These are phyloP conservation scores for Drosophila chauvacae DNA, from an alignment of 1,140 invertebrate species.

Conservation along the genomic window DNA sequence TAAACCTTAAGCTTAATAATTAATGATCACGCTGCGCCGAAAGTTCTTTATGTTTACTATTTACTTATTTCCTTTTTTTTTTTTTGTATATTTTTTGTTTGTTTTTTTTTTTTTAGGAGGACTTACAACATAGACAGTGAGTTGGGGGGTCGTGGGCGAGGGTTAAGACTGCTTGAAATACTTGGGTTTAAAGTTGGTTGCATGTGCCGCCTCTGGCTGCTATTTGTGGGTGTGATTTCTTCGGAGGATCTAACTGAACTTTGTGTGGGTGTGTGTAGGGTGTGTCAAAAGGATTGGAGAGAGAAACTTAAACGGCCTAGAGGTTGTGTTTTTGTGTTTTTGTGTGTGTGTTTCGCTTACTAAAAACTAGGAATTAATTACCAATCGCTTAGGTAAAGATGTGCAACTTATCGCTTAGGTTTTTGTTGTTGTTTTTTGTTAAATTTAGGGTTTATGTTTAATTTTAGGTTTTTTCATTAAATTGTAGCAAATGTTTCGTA, in stretches of 20 bases:
- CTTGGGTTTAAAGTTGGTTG: slow-evolving; percentile 2
- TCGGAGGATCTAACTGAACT: slow-evolving; percentile 33
- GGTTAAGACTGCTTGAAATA: slow-evolving; percentile 32
- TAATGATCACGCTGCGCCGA: slow-evolving; percentile 81
- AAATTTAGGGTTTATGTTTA: slow-evolving; percentile 57
- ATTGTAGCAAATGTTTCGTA: slow-evolving; percentile 67
- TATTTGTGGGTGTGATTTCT: slow-evolving; percentile 24
- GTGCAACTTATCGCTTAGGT: slow-evolving; percentile 73
- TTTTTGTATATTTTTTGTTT: slow-evolving; percentile 20
- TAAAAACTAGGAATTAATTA: slow-evolving; percentile 79
- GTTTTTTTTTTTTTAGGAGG: slow-evolving; percentile 23
- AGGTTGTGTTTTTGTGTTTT: slow-evolving; percentile 26
- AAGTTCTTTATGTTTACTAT: slow-evolving; percentile 47
- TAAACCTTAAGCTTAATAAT: slow-evolving; percentile 67
- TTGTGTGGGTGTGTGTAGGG: neutral
- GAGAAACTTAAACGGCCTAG: slow-evolving; percentile 38
- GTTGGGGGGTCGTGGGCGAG: slow-evolving; percentile 24
- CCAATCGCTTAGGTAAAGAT: slow-evolving; percentile 82
- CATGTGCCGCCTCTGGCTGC: slow-evolving; percentile 40
- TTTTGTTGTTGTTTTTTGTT: slow-evolving; percentile 27
- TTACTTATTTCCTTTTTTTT: slow-evolving; percentile 4
- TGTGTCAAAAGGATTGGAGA: slow-evolving; percentile 18
- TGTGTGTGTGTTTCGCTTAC: slow-evolving; percentile 42
- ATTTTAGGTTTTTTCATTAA: slow-evolving; percentile 55
- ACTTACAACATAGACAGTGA: slow-evolving; percentile 53